These are phyloP conservation scores for Rhopalosiphum maidis DNA, from an alignment of 1,140 invertebrate genomes.

Conservation along the genomic window DNA sequence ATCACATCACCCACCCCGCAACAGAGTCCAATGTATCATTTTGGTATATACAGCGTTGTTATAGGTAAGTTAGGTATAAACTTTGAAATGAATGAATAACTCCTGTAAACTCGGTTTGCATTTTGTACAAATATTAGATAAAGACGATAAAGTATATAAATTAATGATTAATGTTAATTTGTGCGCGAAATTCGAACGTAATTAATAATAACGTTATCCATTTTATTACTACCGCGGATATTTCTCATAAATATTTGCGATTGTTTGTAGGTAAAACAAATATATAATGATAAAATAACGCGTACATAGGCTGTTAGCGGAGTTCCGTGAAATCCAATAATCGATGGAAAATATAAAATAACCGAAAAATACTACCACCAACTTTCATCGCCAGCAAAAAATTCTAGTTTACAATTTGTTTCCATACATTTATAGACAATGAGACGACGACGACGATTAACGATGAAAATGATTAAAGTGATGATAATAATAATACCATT, in stretches of 20 bases:
- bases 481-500: neutral
- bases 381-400: neutral
- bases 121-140: neutral
- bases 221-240: neutral
- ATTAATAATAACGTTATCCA: neutral
- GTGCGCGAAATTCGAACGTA: neutral
- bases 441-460: neutral
- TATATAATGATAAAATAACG: neutral
- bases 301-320: neutral
- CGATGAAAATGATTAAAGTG: neutral
- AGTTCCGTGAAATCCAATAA: neutral
- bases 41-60: neutral
- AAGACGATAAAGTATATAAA: neutral
- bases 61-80: neutral
- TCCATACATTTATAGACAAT: neutral
- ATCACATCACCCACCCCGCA: neutral
- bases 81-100: neutral
- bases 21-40: neutral
- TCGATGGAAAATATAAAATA: neutral
- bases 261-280: neutral
- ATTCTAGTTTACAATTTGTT: neutral
- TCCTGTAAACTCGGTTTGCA: neutral
- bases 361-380: neutral
- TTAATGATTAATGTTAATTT: neutral
- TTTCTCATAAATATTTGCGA: neutral